Evolutionary conservation across 2,797 vertebrate genomes (phyloP).

Genomic region (Holocentrus rufus): DNA sequence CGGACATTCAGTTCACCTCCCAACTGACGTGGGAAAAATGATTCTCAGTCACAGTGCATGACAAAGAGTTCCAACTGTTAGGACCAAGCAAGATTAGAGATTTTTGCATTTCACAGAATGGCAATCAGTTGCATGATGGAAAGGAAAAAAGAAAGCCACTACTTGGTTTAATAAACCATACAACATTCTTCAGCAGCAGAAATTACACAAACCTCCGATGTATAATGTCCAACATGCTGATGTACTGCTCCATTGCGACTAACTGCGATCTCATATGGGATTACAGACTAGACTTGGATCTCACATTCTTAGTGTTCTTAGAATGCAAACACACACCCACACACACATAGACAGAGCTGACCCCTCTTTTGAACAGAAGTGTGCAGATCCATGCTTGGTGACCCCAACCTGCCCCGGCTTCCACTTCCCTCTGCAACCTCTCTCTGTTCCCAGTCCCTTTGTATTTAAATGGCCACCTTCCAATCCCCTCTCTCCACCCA

Average conservation of each 20-base stretch:
- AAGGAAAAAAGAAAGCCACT: background rate
- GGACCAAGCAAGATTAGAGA: background rate
- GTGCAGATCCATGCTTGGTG: slow-evolving; percentile 76
- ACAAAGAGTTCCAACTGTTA: background rate
- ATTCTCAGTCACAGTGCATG: background rate
- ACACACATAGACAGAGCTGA: slow-evolving; percentile 59
- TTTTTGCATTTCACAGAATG: background rate
- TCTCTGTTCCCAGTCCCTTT: slow-evolving; percentile 49
- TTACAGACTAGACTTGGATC: slow-evolving; percentile 73
- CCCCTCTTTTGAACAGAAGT: slow-evolving; percentile 72
- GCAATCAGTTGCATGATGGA: background rate
- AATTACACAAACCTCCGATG: slow-evolving; percentile 60
- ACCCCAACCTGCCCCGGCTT: slow-evolving; percentile 75
- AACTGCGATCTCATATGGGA: slow-evolving; percentile 68
- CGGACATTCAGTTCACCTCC: slow-evolving; percentile 51
- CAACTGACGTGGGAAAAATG: slow-evolving; percentile 38
- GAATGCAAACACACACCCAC: slow-evolving; percentile 74
- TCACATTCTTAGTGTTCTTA: slow-evolving; percentile 79
- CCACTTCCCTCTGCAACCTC: slow-evolving; percentile 73
- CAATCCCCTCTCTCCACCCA: slow-evolving; percentile 38
- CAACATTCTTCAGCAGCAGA: slow-evolving; percentile 23
- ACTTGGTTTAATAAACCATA: slow-evolving; percentile 1
- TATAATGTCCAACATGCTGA: slow-evolving; percentile 24
- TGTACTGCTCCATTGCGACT: slow-evolving; percentile 54
- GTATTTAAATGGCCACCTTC: slow-evolving; percentile 67